Conservation (phyloP, 2,888 invertebrate species). For the Crocallis elinguaria region DNA sequence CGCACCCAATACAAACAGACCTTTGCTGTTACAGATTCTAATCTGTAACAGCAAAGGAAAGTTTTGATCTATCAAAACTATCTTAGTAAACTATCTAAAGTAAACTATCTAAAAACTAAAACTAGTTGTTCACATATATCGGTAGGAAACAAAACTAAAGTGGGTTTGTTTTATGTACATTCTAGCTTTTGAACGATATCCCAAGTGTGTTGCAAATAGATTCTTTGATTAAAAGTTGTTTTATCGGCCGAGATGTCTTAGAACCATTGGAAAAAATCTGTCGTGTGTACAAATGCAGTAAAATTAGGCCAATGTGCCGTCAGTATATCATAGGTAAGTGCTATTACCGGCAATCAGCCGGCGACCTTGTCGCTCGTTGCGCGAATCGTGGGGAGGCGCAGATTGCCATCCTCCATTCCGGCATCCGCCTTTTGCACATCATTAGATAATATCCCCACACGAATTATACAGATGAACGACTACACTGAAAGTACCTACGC, state of each 20-base stretch:
- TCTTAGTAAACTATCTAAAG: too few species aligned
- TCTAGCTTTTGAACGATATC: too few species aligned
- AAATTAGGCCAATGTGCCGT: conserved; percentile 73
- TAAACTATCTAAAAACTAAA: too few species aligned
- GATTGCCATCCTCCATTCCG: conserved; percentile 78
- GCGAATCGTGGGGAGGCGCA: conserved; percentile 79
- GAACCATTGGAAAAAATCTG: conserved; percentile 20
- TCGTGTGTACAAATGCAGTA: conserved; percentile 45
- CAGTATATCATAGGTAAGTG: conserved; percentile 71
- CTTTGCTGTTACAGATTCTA: not conserved
- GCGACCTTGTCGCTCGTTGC: conserved; percentile 82
- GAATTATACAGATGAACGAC: conserved; percentile 29
- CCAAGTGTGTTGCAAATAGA: too few species aligned
- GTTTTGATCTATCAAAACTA: too few species aligned
- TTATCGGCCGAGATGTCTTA: conserved; percentile 18
- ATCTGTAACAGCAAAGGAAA: not conserved
- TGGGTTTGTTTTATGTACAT: too few species aligned
- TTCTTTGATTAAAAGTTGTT: not conserved
- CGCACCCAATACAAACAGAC: conserved; percentile 31
- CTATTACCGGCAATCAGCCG: conserved; percentile 78
- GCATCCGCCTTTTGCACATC: conserved; percentile 80
- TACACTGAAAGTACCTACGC: conserved; percentile 5
- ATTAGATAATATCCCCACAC: conserved; percentile 65
- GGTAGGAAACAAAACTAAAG: too few species aligned
- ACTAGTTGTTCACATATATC: too few species aligned